These are phyloP conservation scores for Himalopsyche phryganea DNA, from an alignment of 1,140 invertebrate species.

Conservation along the genomic window DNA sequence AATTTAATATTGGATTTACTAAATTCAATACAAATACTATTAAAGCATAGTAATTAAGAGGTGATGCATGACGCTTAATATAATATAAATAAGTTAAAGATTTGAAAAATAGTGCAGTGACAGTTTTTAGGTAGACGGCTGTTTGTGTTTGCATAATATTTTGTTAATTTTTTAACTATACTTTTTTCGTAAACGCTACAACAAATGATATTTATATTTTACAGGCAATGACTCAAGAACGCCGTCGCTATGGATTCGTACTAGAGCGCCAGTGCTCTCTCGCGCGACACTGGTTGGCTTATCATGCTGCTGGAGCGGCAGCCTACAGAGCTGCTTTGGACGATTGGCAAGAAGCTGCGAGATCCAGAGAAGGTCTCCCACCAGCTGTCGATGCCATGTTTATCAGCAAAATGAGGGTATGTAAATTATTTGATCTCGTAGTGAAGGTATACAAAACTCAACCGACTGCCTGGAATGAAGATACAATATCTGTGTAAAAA, in stretches of 20 bases:
- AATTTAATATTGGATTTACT: too few species aligned
- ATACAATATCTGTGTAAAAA: background rate
- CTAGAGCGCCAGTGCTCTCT: constrained; percentile 86
- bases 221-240: constrained; percentile 94
- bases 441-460: background rate
- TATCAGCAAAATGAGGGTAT: constrained; percentile 68
- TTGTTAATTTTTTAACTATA: too few species aligned
- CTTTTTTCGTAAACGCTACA: too few species aligned
- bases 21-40: too few species aligned
- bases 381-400: constrained; percentile 78
- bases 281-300: constrained; percentile 87
- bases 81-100: too few species aligned
- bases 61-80: too few species aligned
- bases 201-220: too few species aligned
- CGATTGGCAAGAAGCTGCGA: constrained; percentile 84
- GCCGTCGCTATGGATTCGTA: constrained; percentile 88
- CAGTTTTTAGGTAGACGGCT: too few species aligned
- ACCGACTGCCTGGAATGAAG: background rate
- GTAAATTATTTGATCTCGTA: too few species aligned
- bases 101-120: too few species aligned
- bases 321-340: constrained; percentile 78
- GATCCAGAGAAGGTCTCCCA: constrained; percentile 78
- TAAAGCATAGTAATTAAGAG: too few species aligned
- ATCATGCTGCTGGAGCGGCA: constrained; percentile 74
- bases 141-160: too few species aligned